Percentiles rank a stretch among this genome's conserved stretches.
These are phyloP conservation scores for Bombyx mori DNA, from an alignment of 1,140 invertebrate species.

Conservation along the genomic window DNA sequence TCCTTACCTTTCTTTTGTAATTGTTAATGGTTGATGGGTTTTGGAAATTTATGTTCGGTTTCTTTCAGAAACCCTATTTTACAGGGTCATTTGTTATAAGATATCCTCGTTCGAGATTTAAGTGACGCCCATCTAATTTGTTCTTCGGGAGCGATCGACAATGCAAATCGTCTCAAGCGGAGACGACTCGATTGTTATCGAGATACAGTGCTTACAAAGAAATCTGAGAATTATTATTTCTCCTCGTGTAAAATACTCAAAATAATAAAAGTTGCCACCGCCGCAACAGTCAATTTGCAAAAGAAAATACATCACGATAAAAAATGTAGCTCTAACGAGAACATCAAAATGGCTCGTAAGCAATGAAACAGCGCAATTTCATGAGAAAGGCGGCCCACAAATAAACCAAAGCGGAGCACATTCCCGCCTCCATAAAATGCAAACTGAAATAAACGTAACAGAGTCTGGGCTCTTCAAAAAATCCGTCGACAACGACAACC, in stretches of 20 bases:
- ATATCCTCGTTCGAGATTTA: slow-evolving; percentile 27
- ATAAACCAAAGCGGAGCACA: slow-evolving; percentile 61
- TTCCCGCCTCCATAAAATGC: slow-evolving; percentile 62
- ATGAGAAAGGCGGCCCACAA: slow-evolving; percentile 57
- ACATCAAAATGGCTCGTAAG: slow-evolving; percentile 56
- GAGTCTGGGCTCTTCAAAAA: slow-evolving; percentile 56
- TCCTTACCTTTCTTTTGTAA: slow-evolving; percentile 68
- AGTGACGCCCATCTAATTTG: slow-evolving; percentile 18
- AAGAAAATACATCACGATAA: slow-evolving; percentile 48
- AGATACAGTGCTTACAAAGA: slow-evolving; percentile 6
- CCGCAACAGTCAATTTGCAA: slow-evolving; percentile 37
- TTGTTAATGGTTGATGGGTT: slow-evolving; percentile 68
- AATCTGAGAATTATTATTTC: slow-evolving; percentile 6
- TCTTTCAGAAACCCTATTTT: slow-evolving; percentile 38
- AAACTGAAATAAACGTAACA: slow-evolving; percentile 61
- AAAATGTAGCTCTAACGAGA: slow-evolving; percentile 54
- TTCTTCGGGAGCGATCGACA: slow-evolving; percentile 7
- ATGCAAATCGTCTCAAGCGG: slow-evolving; percentile 1
- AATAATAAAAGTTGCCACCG: slow-evolving; percentile 30
- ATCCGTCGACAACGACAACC: slow-evolving; percentile 47
- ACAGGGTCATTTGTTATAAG: slow-evolving; percentile 24
- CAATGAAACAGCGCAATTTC: slow-evolving; percentile 65
- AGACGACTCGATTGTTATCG: slow-evolving; percentile 10
- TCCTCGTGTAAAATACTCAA: slow-evolving; percentile 8
- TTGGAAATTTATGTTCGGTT: slow-evolving; percentile 60